Evolutionary conservation across 2,888 invertebrate genomes (phyloP), one percentile per base, ranked within the genome.

Genomic region (Andricus quercusramuli): DNA sequence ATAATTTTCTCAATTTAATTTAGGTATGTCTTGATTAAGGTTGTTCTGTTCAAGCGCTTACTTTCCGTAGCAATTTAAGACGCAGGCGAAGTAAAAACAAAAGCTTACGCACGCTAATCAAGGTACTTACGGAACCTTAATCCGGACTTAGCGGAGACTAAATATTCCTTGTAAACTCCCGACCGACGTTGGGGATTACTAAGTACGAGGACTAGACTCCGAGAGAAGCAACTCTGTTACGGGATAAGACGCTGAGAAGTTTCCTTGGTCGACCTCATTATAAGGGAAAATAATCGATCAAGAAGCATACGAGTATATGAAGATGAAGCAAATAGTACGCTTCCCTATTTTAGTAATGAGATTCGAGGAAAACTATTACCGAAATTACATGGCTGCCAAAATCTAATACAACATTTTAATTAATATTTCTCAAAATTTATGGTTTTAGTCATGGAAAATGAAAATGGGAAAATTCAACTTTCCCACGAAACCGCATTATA

Each of bases 131-230:
- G 86, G 86, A 87, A 85, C 85, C 87, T 90, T 92, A 92, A 92
- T 91, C 92, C 92, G 78, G 86, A 90, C 91, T 92, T 90, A 92
- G 88, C 88, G 89, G 89, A 86, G 90, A 91, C 91, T 91, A 90
- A 92, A 90, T 92, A 92, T 92, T 92, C 92, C 92, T 92, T 91
- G 90, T 91, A 91, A 92, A 92, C 91, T 92, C 89, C 86, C 87
- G 87, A 88, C 88, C 88, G 88, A 89, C 89, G 87, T 84, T 86
- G 84, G 86, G 91, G 91, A 92, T 92, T 91, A 92, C 90, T 89
- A 90, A 90, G 90, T 89, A 83, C 83, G 87, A 82, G 82, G 80
- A 80, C 74, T 74, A 83, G 79, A 78, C 83, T 78, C 84, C 84
- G 85, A 86, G 80, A 74, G 79, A 80, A 78, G 87, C 85, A 86